Conservation (phyloP, 2,113 vertebrate species). For the Corythaixoides concolor region DNA sequence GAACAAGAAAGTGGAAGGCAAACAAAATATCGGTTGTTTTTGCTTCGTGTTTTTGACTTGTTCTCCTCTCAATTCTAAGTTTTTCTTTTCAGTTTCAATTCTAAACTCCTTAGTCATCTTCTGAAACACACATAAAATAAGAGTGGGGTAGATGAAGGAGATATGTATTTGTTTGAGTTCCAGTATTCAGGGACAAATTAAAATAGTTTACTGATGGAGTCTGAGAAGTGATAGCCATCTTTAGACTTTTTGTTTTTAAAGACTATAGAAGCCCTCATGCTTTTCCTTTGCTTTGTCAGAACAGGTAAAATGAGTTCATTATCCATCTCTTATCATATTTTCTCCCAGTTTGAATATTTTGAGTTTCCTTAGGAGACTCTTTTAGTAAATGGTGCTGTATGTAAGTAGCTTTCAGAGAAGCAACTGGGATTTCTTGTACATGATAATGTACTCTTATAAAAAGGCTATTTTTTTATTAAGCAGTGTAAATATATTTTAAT, state of each 20-base stretch:
- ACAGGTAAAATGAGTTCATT: not conserved
- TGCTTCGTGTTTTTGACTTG: not conserved
- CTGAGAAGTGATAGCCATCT: not conserved
- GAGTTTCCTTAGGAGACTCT: not conserved
- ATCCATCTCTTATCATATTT: not conserved
- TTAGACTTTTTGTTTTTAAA: not conserved
- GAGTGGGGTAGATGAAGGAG: not conserved
- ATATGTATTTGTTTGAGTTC: not conserved
- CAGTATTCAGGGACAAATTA: not conserved
- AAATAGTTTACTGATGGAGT: not conserved
- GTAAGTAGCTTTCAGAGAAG: not conserved
- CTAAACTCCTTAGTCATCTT: not conserved
- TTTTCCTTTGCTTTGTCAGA: not conserved
- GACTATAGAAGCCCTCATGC: not conserved
- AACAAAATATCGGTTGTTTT: not conserved
- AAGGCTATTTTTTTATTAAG: constrained; percentile 36
- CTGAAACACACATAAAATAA: not conserved
- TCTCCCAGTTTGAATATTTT: not conserved
- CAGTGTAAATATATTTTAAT: constrained; percentile 6
- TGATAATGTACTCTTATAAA: not conserved
- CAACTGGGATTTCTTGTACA: not conserved
- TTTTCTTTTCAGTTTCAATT: not conserved
- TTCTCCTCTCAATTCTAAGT: not conserved
- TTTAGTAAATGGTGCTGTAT: not conserved
- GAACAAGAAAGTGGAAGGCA: not conserved